These are phyloP conservation scores for Eulimnadia texana DNA, from an alignment of 1,140 invertebrate genomes.

Conservation along the genomic window DNA sequence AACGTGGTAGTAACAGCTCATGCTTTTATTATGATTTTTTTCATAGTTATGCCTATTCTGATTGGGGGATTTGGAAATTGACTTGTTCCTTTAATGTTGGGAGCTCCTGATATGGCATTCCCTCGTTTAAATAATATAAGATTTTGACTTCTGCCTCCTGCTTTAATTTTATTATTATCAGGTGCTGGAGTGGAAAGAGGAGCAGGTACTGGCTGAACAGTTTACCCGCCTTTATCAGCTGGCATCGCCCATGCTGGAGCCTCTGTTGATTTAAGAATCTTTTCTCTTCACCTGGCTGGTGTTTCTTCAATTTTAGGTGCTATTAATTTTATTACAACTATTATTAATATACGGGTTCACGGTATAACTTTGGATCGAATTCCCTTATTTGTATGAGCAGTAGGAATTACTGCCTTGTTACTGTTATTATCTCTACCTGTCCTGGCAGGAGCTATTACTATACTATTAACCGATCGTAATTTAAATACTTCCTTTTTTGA, in stretches of 20 bases:
- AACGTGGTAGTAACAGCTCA: constrained; percentile 54
- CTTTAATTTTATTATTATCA: constrained; percentile 40
- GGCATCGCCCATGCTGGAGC: constrained; percentile 38
- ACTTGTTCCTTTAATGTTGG: constrained; percentile 53
- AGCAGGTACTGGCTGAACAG: constrained; percentile 44
- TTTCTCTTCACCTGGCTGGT: constrained; percentile 47
- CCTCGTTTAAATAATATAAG: constrained; percentile 64
- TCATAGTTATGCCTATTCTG: constrained; percentile 60
- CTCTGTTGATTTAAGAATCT: constrained; percentile 51
- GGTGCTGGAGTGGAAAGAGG: constrained; percentile 42
- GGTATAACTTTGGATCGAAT: constrained; percentile 20
- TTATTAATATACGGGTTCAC: constrained; percentile 24
- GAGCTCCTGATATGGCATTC: constrained; percentile 54
- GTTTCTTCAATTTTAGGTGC: constrained; percentile 49
- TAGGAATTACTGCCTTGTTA: constrained; percentile 30
- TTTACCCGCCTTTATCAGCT: constrained; percentile 48
- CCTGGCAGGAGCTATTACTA: constrained; percentile 31
- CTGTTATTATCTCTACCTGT: constrained; percentile 31
- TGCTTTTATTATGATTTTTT: constrained; percentile 64
- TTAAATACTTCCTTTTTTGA: constrained; percentile 55
- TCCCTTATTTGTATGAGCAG: constrained; percentile 29
- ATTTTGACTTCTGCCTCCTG: constrained; percentile 51
- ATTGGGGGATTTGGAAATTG: constrained; percentile 66
- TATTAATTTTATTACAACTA: constrained; percentile 42
- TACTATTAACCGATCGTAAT: constrained; percentile 48